Evolutionary conservation across 2,888 invertebrate genomes (phyloP), one percentile per base, ranked within the genome.

Genomic region (Mythimna vitellina): DNA sequence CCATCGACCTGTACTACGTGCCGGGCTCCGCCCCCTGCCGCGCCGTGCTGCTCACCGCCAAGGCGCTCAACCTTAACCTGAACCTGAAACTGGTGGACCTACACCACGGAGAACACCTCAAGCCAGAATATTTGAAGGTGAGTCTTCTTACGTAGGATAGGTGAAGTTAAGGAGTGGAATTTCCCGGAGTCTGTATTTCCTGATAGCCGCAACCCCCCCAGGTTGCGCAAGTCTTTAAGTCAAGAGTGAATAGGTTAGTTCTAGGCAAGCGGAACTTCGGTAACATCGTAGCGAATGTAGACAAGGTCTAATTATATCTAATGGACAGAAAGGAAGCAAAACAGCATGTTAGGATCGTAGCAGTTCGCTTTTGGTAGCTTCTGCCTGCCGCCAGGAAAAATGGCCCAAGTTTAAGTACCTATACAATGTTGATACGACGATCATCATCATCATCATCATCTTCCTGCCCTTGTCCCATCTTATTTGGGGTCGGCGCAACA

Each of bases 101-200:
- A 0, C 89, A 96, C 74, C 95, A 95, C 51, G 97, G 97, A 0
- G 98, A 97, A 62, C 97, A 97, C 65, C 91, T 97, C 88, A 97
- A 96, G 70, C 97, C 97, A 0, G 97, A 97, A 74, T 98, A 96
- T 90, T 73, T 97, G 54, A 97, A 97, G 97, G 98, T 98, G 91
- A 78, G 66, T 17, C 12, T 25, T 53, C 49, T 49, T 46, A 46
- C 46, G 46, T 17, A 14, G 14, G 14, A 46, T 17, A 17, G 6
- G 17, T 17, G 46, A 46, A 0, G 17, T 14, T 42, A 46, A 46
- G 17, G 46, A 46, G 46, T 46, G 17, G 17, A 46, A 20, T 49
- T 49, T 20, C 2, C 49, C 49, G 49, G 49, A 49, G 49, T 46
- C 46, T 49, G 7, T 20, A 1, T 49, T 49, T 17, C 49, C 49